These are phyloP conservation scores for Andrena trimmerana DNA, from an alignment of 2,888 invertebrate species.

Conservation along the genomic window DNA sequence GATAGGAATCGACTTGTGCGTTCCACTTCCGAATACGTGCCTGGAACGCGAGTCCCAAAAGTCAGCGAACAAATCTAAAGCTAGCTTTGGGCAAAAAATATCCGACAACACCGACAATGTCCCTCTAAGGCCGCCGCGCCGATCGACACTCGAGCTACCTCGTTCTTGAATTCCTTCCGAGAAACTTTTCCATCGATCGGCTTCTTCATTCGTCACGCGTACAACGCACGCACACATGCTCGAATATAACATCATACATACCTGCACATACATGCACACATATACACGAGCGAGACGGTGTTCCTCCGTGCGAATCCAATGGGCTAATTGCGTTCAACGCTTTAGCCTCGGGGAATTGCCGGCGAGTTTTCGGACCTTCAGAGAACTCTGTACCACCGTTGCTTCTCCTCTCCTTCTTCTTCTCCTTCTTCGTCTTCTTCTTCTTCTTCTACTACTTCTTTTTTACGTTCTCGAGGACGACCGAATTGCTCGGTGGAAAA, in stretches of 20 bases:
- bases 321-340: conserved; percentile 59
- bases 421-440: background rate
- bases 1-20: background rate
- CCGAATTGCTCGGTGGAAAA: conserved; percentile 40
- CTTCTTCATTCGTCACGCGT: conserved; percentile 27
- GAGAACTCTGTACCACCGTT: conserved; percentile 29
- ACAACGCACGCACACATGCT: background rate
- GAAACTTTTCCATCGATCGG: conserved; percentile 38
- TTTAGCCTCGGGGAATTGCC: conserved; percentile 43
- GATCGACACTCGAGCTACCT: conserved; percentile 51
- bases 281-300: background rate
- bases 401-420: background rate
- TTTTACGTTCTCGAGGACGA: background rate
- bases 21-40: conserved; percentile 9
- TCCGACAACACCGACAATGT: conserved; percentile 50
- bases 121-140: conserved; percentile 38
- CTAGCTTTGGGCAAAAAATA: conserved; percentile 42
- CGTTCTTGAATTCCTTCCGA: conserved; percentile 32
- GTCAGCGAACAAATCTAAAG: conserved; percentile 45
- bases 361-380: conserved; percentile 49
- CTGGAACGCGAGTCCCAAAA: conserved; percentile 6
- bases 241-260: conserved; percentile 4
- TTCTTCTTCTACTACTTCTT: background rate
- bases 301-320: conserved; percentile 36
- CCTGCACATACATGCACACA: background rate